Base-by-base conservation (phyloP, 1,140 invertebrate genomes). In the Papilio helenus region DNA sequence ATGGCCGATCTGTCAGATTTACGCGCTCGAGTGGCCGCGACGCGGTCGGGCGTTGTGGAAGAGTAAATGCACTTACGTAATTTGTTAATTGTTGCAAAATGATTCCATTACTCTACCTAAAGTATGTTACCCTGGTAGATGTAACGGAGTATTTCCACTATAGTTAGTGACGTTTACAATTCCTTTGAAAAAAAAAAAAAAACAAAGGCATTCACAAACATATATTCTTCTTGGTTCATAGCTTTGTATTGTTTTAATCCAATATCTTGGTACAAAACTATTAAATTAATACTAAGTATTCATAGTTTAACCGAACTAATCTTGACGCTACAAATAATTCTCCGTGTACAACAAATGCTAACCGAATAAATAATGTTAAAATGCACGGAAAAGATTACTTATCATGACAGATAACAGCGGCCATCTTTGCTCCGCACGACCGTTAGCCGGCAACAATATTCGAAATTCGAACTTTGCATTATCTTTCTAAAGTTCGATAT, bases 401-500 rank as follows among this genome's bases (percentile, higher is more conserved):
- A 76, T 76, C 77, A 79, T 84, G 83, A 83, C 81, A 83, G 82
- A 86, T 84, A 87, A 84, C 51, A 83, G 79, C 82, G 82, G 81
- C 83, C 84, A 86, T 87, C 85, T 87, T 87, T 79, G 78, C 71
- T 74, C 76, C 74, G 68, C 61, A 58, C 79, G 76, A 79, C 81
- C 73, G 81, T 81, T 79, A 79, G 46, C 44, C 61, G 72, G 51
- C 76, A 74, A 82, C 82, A 81, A 85, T 86, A 83, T 83, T 89
- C 85, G 82, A 88, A 88, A 85, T 88, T 86, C 81, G 86, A 87
- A 86, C 86, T 80, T 80, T 82, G 82, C 81, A 84, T 86, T 87
- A 89, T 89, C 87, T 84, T 83, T 86, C 80, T 83, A 84, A 87
- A 84, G 84, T 82, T 84, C 83, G 82, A 83, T 88, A 86, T 85